A percentile compares a stretch with the other conserved stretches of the same genome.
phyloP scores from a whole-genome alignment of 1,140 invertebrate genomes.

The Agrilus planipennis region DNA sequence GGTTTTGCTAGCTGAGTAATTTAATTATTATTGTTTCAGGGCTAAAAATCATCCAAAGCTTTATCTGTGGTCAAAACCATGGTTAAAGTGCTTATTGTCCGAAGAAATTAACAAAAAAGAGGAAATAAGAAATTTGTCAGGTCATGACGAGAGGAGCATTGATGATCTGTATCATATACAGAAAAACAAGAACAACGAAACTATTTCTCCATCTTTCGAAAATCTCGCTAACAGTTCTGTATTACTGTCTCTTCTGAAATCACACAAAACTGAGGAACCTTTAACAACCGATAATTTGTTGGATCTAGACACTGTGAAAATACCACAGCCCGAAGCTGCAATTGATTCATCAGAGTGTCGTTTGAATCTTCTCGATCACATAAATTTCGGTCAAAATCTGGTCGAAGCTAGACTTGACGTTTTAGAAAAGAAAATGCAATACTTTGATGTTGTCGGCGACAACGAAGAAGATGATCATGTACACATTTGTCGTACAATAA shows the following conservation, averaged over 20 bases:
- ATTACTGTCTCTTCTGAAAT: conserved; percentile 24
- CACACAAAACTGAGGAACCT: conserved; percentile 18
- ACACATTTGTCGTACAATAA: conserved; percentile 41
- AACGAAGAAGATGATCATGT: conserved; percentile 32
- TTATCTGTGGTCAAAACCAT: conserved; percentile 75
- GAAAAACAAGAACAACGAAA: background rate
- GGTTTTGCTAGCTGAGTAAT: background rate
- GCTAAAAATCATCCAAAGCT: conserved; percentile 71
- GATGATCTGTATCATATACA: background rate
- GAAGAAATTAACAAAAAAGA: conserved; percentile 20
- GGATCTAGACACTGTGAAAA: conserved; percentile 24
- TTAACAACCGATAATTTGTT: conserved; percentile 17
- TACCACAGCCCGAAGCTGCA: conserved; percentile 66
- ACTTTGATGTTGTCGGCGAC: conserved; percentile 35
- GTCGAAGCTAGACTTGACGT: conserved; percentile 58
- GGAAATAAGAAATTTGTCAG: conserved; percentile 13
- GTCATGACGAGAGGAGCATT: background rate
- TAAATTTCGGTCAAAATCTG: conserved; percentile 59
- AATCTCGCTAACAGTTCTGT: conserved; percentile 19
- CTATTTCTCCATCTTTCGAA: conserved; percentile 8
- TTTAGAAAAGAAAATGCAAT: conserved; percentile 65
- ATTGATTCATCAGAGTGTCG: conserved; percentile 70
- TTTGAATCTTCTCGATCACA: conserved; percentile 62
- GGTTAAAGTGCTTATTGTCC: conserved; percentile 43
- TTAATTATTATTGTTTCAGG: conserved; percentile 31